Conservation (phyloP, 2,888 invertebrate species). For the Asteroscopus sphinx region DNA sequence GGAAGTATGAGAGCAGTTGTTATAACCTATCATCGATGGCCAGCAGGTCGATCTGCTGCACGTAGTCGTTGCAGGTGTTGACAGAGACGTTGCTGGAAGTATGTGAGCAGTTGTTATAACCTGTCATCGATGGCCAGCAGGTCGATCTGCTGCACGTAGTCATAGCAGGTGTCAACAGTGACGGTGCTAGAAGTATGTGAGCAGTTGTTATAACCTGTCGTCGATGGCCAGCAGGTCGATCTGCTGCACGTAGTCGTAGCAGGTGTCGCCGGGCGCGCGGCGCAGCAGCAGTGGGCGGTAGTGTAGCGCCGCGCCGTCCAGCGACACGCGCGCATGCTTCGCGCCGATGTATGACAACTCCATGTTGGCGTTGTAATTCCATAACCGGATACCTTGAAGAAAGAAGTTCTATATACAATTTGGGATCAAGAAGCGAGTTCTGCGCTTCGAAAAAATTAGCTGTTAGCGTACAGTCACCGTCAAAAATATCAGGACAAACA, state of each 20-base stretch:
- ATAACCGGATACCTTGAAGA: slow-evolving; percentile 91
- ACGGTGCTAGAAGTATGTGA: background rate
- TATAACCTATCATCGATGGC: no score
- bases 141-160: no score
- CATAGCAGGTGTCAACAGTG: no score
- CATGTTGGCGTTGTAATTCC: slow-evolving; percentile 95
- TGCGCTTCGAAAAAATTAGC: no score
- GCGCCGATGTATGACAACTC: slow-evolving; percentile 92
- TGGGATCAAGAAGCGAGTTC: background rate
- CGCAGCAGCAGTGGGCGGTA: slow-evolving; percentile 86
- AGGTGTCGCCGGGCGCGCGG: slow-evolving; percentile 93
- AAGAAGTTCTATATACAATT: background rate
- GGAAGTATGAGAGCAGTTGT: no score
- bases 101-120: slow-evolving; percentile 45
- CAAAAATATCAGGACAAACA: no score
- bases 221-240: slow-evolving; percentile 79
- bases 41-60: no score
- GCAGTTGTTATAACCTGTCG: slow-evolving; percentile 66
- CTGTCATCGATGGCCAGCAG: slow-evolving; percentile 66
- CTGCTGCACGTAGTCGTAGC: slow-evolving; percentile 94
- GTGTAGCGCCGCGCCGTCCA: slow-evolving; percentile 79
- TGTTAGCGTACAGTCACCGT: no score
- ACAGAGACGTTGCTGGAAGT: background rate
- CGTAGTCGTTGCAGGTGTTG: no score
- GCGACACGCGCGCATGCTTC: slow-evolving; percentile 80